A percentile compares a stretch with the other conserved stretches of the same genome.
Conservation (phyloP, 35 echinoderm and acorn worm genomes). For the Diadema setosum region DNA sequence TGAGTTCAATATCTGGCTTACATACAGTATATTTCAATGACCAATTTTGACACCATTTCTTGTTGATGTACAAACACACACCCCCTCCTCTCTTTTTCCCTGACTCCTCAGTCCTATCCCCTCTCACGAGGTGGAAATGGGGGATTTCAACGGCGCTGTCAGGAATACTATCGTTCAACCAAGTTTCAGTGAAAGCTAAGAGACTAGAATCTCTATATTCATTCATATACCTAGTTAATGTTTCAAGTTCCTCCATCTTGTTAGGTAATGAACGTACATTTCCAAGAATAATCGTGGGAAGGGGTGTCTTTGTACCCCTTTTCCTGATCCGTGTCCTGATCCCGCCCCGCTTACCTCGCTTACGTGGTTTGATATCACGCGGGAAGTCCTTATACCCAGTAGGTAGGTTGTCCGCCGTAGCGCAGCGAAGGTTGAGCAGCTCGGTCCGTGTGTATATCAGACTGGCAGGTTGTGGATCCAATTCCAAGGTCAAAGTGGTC, state of each 20-base stretch:
- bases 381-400: background rate
- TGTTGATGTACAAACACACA: too few relatives aligned
- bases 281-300: conserved; percentile 48
- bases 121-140: background rate
- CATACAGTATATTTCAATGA: too few relatives aligned
- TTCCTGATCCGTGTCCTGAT: conserved; percentile 26
- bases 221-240: background rate
- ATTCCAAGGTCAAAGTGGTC: background rate
- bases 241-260: conserved; percentile 15
- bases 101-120: conserved; percentile 49
- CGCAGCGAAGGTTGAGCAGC: background rate
- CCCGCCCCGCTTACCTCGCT: conserved; percentile 51
- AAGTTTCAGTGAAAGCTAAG: conserved; percentile 38
- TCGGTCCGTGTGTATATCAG: background rate
- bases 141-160: conserved; percentile 24
- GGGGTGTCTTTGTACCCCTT: conserved; percentile 27
- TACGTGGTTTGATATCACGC: background rate
- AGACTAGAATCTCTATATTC: conserved; percentile 20
- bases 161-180: conserved; percentile 33
- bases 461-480: background rate
- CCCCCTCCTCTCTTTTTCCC: too few relatives aligned
- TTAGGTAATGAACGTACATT: conserved; percentile 4
- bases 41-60: too few relatives aligned
- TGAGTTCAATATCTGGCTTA: too few relatives aligned
- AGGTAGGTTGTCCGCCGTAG: background rate